Base-by-base conservation (phyloP, 1,140 invertebrate genomes). In the Anadara kagoshimensis region DNA sequence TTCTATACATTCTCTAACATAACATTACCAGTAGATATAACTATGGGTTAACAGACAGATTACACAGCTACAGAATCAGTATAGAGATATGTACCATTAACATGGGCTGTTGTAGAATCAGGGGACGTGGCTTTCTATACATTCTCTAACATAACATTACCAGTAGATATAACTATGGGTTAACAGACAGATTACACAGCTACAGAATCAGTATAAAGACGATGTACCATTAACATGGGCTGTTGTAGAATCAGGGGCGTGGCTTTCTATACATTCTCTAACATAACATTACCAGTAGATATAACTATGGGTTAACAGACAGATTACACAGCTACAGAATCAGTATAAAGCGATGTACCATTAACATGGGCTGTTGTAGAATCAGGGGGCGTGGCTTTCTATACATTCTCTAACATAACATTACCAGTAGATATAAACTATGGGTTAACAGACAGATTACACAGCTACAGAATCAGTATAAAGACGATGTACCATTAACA, bases 291-390 rank as follows among this genome's bases (percentile, higher is more conserved):
- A 20, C 62, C 62, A 4, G 49, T 41, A 2, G 29, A 36, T 36
- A 7, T 36, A 36, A 36, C 29, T 3, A 36, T 36, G 29, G 29
- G 29, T 3, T 36, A 36, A 36, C n/a, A n/a, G n/a, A n/a, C n/a
- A n/a, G n/a, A n/a, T n/a, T n/a, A n/a, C n/a, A n/a, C 29, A 3
- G 29, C 29, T 64, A n/a, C 24, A 36, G 2, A 5, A 22, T 12
- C 45, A 53, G 29, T 64, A 64, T 29, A 64, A 70, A 18, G 84
- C 65, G 67, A 71, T 47, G 80, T 83, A 24, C 76, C 82, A 18
- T 49, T 87, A 22, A 81, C 81, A 47, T 82, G 86, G 77, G 86
- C 86, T 36, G 81, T 86, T n/a, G 81, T 85, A 16, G 83, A 85
- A 49, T 72, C 70, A 74, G n/a, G 87, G 86, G 26, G 84, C 49